Conservation (phyloP, 2,797 vertebrate genomes). For the Nyctalus aviator region DNA sequence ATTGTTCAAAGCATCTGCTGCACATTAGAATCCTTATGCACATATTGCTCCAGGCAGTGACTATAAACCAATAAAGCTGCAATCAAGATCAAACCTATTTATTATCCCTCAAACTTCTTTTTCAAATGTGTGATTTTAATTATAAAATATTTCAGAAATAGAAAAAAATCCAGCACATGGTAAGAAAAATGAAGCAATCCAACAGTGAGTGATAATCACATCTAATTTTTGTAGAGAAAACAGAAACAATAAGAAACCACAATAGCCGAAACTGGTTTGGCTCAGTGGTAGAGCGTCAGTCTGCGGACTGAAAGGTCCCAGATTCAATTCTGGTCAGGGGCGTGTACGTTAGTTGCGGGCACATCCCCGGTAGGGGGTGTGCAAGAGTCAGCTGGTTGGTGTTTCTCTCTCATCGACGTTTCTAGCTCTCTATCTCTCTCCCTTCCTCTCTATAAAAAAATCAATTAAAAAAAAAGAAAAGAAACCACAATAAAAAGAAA, state of each 20-base stretch:
- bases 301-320: too few relatives aligned
- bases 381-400: too few relatives aligned
- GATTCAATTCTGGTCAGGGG: too few relatives aligned
- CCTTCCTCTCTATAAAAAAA: too few relatives aligned
- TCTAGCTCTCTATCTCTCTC: too few relatives aligned
- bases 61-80: neutral
- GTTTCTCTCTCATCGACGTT: too few relatives aligned
- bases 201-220: neutral
- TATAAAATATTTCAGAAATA: conserved; percentile 8
- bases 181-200: conserved; percentile 12
- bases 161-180: neutral
- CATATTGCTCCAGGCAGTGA: neutral
- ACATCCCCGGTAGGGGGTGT: too few relatives aligned
- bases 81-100: neutral
- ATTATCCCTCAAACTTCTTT: neutral
- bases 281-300: too few relatives aligned
- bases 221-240: neutral
- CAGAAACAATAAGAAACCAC: neutral
- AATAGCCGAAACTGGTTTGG: neutral
- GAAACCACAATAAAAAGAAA: neutral
- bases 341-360: too few relatives aligned
- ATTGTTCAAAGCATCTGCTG: neutral
- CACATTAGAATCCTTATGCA: neutral
- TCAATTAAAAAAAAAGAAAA: neutral
- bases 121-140: conserved; percentile 27